Base-by-base conservation (phyloP, 2,888 invertebrate species). In the Shargacucullia verbasci region DNA sequence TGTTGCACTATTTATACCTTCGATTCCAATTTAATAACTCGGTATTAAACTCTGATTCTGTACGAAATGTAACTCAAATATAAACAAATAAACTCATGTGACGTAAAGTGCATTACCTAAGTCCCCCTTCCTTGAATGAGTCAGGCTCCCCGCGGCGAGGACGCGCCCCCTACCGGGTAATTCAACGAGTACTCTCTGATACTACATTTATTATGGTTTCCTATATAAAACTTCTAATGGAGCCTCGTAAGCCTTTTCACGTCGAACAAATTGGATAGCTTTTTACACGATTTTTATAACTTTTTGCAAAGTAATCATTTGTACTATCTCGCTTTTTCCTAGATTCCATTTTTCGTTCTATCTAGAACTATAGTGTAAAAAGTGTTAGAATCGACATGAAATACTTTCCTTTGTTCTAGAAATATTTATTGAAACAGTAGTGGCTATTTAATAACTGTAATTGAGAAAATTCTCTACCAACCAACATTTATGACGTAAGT, bases 31-130 rank as follows among this genome's bases (percentile, higher is more conserved):
- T 41, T 47, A 45, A 62, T 72, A 39, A 45, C 20, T 20, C 20
- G 2, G 20, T 49, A 43, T 71, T 54, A 65, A 64, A 62, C 55
- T 45, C 43, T 63, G 55, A 58, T 53, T 78, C 41, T 59, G 33
- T 25, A 60, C 20, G 61, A 58, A 64, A 53, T 45, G 34, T 64
- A 41, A 41, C 58, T 49, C 62, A 65, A 68, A 57, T 63, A 71
- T 63, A 71, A 59, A 59, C 59, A 75, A 76, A 76, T 63, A 76
- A 66, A 76, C 60, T 64, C 35, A 31, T 67, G 47, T 69, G 70
- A 73, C 69, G 81, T 81, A 80, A 85, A 88, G 82, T 86, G 86
- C 90, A 89, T 89, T 87, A 89, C 81, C 84, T 82, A 80, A 83
- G 81, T 79, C 80, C 76, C 79, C 75, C 76, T 78, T 82, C 84